Conservation (phyloP, 1,140 invertebrate species). For the Scaptodrosophila lebanonensis region DNA sequence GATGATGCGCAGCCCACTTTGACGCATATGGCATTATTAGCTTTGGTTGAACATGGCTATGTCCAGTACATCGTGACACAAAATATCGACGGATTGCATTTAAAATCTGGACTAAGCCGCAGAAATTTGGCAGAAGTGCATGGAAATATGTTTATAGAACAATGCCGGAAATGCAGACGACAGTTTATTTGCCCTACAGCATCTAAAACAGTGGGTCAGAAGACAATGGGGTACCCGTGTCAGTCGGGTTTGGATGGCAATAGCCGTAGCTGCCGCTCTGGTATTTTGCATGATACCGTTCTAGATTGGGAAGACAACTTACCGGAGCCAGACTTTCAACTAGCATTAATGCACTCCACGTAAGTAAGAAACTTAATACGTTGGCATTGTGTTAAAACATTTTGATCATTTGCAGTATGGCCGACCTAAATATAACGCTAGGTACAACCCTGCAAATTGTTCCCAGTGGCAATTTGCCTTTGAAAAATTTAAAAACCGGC, state of each 20-base stretch:
- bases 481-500: slow-evolving; percentile 91
- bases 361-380: slow-evolving; percentile 74
- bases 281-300: slow-evolving; percentile 90
- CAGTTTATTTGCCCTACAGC: slow-evolving; percentile 87
- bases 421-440: slow-evolving; percentile 94
- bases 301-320: slow-evolving; percentile 99
- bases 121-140: slow-evolving; percentile 94
- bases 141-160: slow-evolving; percentile 98
- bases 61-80: slow-evolving; percentile 95
- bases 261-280: slow-evolving; percentile 87
- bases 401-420: slow-evolving; percentile 80
- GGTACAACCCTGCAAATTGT: slow-evolving; percentile 98
- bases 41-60: slow-evolving; percentile 85
- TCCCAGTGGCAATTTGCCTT: slow-evolving; percentile 95
- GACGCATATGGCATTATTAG: slow-evolving; percentile 95
- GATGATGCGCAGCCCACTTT: slow-evolving; percentile 93
- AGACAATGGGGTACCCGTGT: slow-evolving; percentile 86
- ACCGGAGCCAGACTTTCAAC: slow-evolving; percentile 91
- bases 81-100: slow-evolving; percentile 98
- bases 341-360: slow-evolving; percentile 93
- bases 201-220: slow-evolving; percentile 94
- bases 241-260: slow-evolving; percentile 78
- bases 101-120: slow-evolving; percentile 91
- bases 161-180: slow-evolving; percentile 90
- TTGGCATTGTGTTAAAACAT: slow-evolving; percentile 1